Base-by-base conservation (phyloP, 2,797 vertebrate genomes). In the Myoxocephalus aenaeus region DNA sequence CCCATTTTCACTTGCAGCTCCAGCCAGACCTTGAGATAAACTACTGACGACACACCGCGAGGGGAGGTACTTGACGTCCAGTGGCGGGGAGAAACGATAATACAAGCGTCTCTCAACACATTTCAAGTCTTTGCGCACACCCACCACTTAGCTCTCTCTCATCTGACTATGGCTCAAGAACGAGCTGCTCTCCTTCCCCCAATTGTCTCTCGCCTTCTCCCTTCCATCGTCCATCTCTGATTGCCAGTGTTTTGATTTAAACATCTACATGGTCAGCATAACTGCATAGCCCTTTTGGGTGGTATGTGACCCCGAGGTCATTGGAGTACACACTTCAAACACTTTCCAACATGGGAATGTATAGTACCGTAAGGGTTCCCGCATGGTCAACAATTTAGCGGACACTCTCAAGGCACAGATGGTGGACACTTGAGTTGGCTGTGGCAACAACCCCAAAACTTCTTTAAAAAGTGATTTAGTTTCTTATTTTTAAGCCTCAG, bases 71-170 rank as follows among this genome's bases (percentile, higher is more conserved):
- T 89, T 85, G 63, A 87, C 59, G 76, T 15, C 75, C 87, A 87
- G 88, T 82, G 89, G 91, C 56, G 82, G 93, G 91, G 92, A 94
- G 93, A 94, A 96, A 92, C 92, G 93, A 94, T 91, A 95, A 95
- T 94, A 94, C 89, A 87, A 90, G 70, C 81, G 81, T 92, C 90
- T 92, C 87, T 89, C 83, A 80, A 92, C 91, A 92, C 92, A 92
- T 92, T 94, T 93, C 87, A 93, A 87, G 79, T 86, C 79, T 79
- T 82, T 82, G 73, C 80, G 82, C 86, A 88, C 91, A 84, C 90
- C 82, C 87, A 93, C 80, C 75, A 80, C 77, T 68, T 77, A 67
- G 66, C 90, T 70, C 79, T 86, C 81, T 88, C 87, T 81, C 89
- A 84, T 89, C 87, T 92, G 76, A 89, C 68, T 81, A 14, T 20